These are phyloP conservation scores for Drosophila eugracilis DNA, from an alignment of 1,140 invertebrate species.

Conservation along the genomic window DNA sequence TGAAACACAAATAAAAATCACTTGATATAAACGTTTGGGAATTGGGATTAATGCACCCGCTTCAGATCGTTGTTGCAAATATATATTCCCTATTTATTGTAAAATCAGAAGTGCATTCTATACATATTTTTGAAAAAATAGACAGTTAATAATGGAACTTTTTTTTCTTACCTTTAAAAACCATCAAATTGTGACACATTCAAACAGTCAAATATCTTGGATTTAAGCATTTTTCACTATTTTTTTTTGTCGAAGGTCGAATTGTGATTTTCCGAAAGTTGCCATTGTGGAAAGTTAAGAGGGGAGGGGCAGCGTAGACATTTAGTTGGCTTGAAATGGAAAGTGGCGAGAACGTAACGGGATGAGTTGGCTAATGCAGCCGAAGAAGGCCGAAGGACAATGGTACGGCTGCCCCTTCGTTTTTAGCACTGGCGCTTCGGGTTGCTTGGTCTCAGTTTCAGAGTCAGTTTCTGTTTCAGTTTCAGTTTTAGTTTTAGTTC, in stretches of 20 bases:
- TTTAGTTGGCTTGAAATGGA: neutral
- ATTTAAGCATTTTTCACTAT: no score
- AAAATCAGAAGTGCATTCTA: no score
- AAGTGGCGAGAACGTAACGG: slow-evolving; percentile 1
- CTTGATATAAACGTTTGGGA: slow-evolving; percentile 20
- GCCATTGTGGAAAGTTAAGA: neutral
- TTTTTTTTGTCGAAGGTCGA: neutral
- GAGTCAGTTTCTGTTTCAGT: slow-evolving; percentile 5
- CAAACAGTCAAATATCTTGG: no score
- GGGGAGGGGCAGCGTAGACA: neutral
- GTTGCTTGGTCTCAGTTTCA: neutral
- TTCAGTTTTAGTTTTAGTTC: slow-evolving; percentile 19
- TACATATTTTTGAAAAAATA: no score
- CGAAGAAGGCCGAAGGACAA: slow-evolving; percentile 33
- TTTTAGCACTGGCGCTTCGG: slow-evolving; percentile 7
- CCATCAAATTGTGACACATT: no score
- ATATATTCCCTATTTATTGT: neutral
- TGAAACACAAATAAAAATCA: slow-evolving; percentile 24
- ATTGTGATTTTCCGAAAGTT: neutral
- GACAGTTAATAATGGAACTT: no score
- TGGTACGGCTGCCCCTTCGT: slow-evolving; percentile 2
- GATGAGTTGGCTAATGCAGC: slow-evolving; percentile 17
- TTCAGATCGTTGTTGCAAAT: neutral
- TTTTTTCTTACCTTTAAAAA: no score
- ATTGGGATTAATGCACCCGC: slow-evolving; percentile 7